These are phyloP conservation scores for Hiodon tergisus DNA, from an alignment of 2,113 vertebrate species.

Conservation along the genomic window DNA sequence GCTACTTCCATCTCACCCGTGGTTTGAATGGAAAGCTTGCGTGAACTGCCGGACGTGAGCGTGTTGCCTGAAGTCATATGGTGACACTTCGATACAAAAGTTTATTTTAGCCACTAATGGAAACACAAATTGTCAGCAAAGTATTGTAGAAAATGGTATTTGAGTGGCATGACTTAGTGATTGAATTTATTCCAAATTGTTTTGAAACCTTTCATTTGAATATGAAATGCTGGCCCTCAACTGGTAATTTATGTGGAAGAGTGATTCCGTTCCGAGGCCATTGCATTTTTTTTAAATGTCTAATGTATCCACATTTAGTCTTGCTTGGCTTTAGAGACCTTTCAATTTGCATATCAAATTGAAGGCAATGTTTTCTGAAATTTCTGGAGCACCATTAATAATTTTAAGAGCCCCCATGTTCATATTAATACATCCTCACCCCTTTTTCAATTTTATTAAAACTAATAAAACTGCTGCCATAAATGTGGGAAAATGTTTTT, in stretches of 20 bases:
- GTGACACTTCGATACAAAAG: neutral
- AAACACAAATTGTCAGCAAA: neutral
- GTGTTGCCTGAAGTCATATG: neutral
- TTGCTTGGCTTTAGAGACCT: neutral
- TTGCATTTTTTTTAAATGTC: slow-evolving; percentile 3
- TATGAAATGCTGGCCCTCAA: neutral
- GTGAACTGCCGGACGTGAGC: no score
- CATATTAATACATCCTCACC: slow-evolving; percentile 21
- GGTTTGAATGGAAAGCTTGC: no score
- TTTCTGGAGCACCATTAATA: neutral
- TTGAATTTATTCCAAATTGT: slow-evolving; percentile 10
- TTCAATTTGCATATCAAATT: slow-evolving; percentile 21
- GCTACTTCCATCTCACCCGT: no score
- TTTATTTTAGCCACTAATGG: neutral
- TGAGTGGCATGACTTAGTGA: neutral
- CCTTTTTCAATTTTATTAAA: neutral
- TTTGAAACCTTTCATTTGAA: slow-evolving; percentile 25
- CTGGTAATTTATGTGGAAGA: neutral
- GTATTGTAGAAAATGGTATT: neutral
- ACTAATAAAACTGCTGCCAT: neutral
- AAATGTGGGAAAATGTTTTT: no score
- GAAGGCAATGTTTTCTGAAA: slow-evolving; percentile 23
- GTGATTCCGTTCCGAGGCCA: neutral
- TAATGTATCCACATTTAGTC: neutral
- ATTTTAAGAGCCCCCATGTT: slow-evolving; percentile 28